These are phyloP conservation scores for Anguilla obscura DNA, from an alignment of 2,797 vertebrate genomes.

Conservation along the genomic window DNA sequence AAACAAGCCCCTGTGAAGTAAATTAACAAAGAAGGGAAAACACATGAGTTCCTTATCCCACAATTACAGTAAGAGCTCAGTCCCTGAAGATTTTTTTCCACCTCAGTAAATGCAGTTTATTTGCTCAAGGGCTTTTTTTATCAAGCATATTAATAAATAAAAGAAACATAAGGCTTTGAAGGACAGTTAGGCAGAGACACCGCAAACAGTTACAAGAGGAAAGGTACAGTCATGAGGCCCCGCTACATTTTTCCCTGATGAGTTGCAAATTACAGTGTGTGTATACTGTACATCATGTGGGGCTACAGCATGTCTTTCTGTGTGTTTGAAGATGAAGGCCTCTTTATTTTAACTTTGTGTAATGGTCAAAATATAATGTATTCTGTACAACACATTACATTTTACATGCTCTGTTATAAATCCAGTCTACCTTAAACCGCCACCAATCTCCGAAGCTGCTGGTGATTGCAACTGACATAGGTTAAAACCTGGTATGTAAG, in stretches of 20 bases:
- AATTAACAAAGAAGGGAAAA: constrained; percentile 48
- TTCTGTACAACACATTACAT: not conserved
- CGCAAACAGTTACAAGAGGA: not conserved
- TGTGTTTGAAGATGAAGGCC: constrained; percentile 3
- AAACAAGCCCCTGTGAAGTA: constrained; percentile 77
- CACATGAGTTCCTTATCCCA: not conserved
- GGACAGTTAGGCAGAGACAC: not conserved
- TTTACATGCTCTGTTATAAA: no score
- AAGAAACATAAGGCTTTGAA: not conserved
- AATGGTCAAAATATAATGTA: not conserved
- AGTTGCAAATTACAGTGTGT: not conserved
- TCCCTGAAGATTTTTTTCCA: not conserved
- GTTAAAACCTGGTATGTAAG: not conserved
- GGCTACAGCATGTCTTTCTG: constrained; percentile 16
- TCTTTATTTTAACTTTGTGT: constrained; percentile 18
- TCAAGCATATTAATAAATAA: not conserved
- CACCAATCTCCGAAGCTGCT: not conserved
- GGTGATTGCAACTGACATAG: not conserved
- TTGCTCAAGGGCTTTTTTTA: not conserved
- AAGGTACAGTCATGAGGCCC: not conserved
- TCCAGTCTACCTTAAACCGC: not conserved
- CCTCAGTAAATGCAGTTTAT: not conserved
- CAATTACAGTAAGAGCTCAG: not conserved
- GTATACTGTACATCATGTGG: constrained; percentile 19
- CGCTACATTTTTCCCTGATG: not conserved